phyloP scores from a whole-genome alignment of 2,888 invertebrate genomes.

The Machimus rusticus region DNA sequence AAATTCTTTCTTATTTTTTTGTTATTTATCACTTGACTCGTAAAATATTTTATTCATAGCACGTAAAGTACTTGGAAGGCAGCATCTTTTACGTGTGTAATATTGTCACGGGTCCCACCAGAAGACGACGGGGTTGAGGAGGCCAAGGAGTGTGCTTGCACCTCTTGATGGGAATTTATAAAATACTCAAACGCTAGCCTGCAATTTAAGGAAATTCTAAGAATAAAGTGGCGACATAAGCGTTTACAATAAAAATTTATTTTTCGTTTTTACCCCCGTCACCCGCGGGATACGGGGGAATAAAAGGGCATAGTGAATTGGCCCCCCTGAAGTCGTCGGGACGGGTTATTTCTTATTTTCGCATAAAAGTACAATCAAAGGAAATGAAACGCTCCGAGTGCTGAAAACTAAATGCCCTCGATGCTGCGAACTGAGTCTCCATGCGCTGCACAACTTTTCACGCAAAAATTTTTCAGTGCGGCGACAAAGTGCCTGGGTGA shows the following conservation, averaged over 20 bases:
- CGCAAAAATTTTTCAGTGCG: neutral
- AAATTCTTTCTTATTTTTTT: constrained; percentile 13
- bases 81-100: constrained; percentile 39
- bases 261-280: constrained; percentile 1
- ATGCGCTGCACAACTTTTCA: neutral
- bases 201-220: constrained; percentile 23
- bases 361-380: constrained; percentile 33
- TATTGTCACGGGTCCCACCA: constrained; percentile 12
- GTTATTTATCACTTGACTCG: constrained; percentile 40
- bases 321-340: neutral
- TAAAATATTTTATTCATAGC: constrained; percentile 41
- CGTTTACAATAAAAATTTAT: constrained; percentile 33
- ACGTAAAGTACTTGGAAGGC: constrained; percentile 33
- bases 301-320: neutral
- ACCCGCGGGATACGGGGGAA: neutral
- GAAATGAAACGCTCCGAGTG: constrained; percentile 15
- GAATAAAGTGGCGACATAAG: constrained; percentile 35
- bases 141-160: constrained; percentile 18
- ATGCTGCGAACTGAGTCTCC: neutral
- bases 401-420: neutral
- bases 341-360: neutral
- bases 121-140: neutral
- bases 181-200: constrained; percentile 13
- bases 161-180: constrained; percentile 35
- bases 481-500: neutral